Base-by-base conservation (phyloP, 2,797 vertebrate species). In the Paguma larvata region DNA sequence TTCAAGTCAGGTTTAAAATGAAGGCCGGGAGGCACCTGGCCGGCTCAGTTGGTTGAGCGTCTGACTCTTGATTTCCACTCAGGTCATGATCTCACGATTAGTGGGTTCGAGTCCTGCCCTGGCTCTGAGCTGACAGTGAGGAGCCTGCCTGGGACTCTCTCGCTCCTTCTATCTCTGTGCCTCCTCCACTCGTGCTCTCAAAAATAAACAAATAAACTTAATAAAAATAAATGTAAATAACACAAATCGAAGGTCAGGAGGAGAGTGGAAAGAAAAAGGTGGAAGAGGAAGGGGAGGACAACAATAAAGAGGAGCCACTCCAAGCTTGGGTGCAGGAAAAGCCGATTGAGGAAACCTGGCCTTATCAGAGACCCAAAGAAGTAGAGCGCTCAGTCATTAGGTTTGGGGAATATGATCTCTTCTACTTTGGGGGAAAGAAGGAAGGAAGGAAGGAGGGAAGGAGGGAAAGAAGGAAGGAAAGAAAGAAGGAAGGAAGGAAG, bases 321-420 rank as follows among this genome's bases (percentile, higher is more conserved):
- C 3, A 90, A 51, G 75, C 25, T 34, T 7, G 8, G 9, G 4
- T 1, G 1, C 15, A 3, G 2, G 13, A 27, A n/a, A 27, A n/a
- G 14, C 8, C 2, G 59, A 30, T 25, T 30, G 46, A 41, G 59
- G 8, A 75, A 82, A 59, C 7, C 46, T 9, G 10, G 5, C 53
- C 32, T 59, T 12, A 2, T 27, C 41, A n/a, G 21, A 67, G n/a
- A 48, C 5, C 27, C 67, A 11, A 7, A 32, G 1, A 7, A n/a
- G 38, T 13, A 21, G 13, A 59, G n/a, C 3, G 15, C 38, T 72
- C 3, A 6, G 48, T 32, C 15, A 34, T 2, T 6, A 38, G 53
- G 30, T 18, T n/a, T 85, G 53, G 14, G 46, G 3, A 34, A 32
- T 19, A 6, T 18, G 32, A 11, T 44, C 23, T 77, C 85, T 84